phyloP scores from a whole-genome alignment of 2,888 invertebrate species.

The Chaetogeoica ovagalla region DNA sequence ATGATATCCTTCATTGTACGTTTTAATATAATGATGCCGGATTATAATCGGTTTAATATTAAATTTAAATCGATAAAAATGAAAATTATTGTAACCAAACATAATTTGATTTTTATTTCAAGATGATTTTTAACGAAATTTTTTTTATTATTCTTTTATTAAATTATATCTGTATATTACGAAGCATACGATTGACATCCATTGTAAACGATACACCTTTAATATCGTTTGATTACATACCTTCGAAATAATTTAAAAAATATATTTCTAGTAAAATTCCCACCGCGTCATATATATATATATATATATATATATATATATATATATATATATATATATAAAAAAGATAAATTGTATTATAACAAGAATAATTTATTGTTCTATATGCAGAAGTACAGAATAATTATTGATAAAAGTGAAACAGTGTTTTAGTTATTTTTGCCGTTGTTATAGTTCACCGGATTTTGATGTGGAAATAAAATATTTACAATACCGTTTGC shows the following conservation, averaged over 20 bases:
- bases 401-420: too few relatives aligned
- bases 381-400: too few relatives aligned
- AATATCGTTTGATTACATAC: background rate
- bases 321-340: too few relatives aligned
- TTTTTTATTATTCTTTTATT: background rate
- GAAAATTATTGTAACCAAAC: background rate
- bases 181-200: background rate
- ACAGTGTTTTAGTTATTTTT: too few relatives aligned
- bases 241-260: slow-evolving; percentile 8
- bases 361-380: background rate
- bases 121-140: background rate
- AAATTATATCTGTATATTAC: background rate
- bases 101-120: background rate
- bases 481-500: too few relatives aligned
- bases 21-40: background rate
- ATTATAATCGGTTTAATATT: background rate
- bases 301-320: too few relatives aligned
- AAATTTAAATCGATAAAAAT: background rate
- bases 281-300: background rate
- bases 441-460: too few relatives aligned
- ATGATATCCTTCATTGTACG: background rate
- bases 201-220: slow-evolving; percentile 1
- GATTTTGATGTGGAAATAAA: too few relatives aligned
- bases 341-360: background rate
- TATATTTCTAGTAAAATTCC: background rate